These are phyloP conservation scores for Clepsis dumicolana DNA, from an alignment of 2,888 invertebrate species.

Conservation along the genomic window DNA sequence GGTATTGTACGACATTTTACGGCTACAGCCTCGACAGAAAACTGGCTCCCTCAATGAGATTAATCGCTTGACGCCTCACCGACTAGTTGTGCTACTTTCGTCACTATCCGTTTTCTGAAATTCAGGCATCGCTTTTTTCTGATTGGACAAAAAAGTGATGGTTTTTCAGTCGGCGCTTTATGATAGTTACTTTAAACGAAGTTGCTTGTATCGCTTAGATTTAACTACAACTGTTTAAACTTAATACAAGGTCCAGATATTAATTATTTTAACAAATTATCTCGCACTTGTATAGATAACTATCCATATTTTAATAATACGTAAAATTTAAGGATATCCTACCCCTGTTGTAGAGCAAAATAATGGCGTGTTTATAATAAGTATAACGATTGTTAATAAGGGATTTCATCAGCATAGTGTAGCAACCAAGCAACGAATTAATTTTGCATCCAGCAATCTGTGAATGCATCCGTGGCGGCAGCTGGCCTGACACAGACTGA, in stretches of 20 bases:
- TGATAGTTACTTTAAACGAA: too few relatives aligned
- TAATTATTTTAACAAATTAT: too few relatives aligned
- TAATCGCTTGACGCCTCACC: constrained; percentile 7
- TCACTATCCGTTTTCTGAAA: constrained; percentile 3
- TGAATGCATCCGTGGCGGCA: constrained; percentile 70
- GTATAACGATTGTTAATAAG: constrained; percentile 18
- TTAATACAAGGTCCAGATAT: too few relatives aligned
- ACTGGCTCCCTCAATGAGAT: constrained; percentile 12
- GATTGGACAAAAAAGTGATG: neutral
- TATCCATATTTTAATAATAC: too few relatives aligned
- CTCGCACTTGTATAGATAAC: too few relatives aligned
- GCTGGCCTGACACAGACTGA: constrained; percentile 72
- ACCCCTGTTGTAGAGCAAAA: too few relatives aligned
- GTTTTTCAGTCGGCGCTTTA: too few relatives aligned
- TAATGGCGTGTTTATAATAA: neutral
- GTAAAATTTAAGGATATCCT: too few relatives aligned
- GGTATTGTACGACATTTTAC: constrained; percentile 3
- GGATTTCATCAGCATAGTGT: constrained; percentile 40
- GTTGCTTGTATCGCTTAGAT: too few relatives aligned
- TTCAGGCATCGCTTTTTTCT: neutral
- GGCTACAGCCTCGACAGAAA: constrained; percentile 1
- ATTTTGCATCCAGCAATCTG: constrained; percentile 79
- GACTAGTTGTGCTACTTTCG: constrained; percentile 7
- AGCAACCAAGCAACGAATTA: constrained; percentile 56
- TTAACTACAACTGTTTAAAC: too few relatives aligned